A percentile compares a stretch with the other conserved stretches of the same genome.
phyloP scores from a whole-genome alignment of 2,113 vertebrate genomes.

The Aegotheles bennettii region DNA sequence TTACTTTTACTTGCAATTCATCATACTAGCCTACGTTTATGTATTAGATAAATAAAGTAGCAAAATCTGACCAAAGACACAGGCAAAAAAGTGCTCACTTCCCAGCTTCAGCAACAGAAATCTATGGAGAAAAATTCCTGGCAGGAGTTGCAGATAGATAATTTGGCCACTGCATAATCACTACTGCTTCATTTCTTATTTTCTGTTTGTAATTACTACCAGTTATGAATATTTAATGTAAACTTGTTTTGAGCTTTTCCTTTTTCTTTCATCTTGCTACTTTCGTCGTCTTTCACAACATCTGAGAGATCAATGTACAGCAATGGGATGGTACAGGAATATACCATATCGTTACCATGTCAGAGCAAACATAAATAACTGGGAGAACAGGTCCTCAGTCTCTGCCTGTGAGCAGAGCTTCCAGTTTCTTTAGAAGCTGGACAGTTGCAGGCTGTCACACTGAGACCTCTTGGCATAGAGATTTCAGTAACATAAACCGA shows the following conservation, averaged over 20 bases:
- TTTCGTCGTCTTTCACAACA: conserved; percentile 19
- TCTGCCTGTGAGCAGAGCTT: not conserved
- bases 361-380: not conserved
- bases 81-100: not conserved
- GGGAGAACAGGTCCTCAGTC: not conserved
- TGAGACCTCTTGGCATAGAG: not conserved
- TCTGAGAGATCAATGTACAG: conserved; percentile 42
- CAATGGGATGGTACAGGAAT: not conserved
- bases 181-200: conserved; percentile 54
- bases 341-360: not conserved
- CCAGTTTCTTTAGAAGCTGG: not conserved
- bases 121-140: conserved; percentile 19
- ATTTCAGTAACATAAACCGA: not conserved
- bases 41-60: not conserved
- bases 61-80: not conserved
- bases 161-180: conserved; percentile 39
- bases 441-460: not conserved
- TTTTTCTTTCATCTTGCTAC: conserved; percentile 52
- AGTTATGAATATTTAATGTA: conserved; percentile 71
- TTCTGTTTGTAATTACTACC: conserved; percentile 69
- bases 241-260: conserved; percentile 42
- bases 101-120: conserved; percentile 33
- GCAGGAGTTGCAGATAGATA: not conserved
- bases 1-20: not conserved
- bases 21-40: not conserved